phyloP scores from a whole-genome alignment of 2,888 invertebrate genomes.

The Hydropsyche betteni region DNA sequence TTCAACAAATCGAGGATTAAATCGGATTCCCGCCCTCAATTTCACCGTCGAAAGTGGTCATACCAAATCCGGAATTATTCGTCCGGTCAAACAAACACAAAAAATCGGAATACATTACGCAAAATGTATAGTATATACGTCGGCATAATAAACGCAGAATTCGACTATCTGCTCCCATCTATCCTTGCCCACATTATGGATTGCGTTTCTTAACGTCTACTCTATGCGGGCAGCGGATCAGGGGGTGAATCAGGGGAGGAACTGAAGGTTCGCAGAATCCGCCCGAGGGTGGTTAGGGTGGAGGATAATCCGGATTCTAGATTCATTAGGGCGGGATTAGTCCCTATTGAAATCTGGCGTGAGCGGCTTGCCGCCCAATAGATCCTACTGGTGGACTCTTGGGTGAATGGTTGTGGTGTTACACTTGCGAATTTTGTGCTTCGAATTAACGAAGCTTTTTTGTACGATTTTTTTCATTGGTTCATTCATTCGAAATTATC shows the following conservation, averaged over 20 bases:
- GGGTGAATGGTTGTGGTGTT: conserved; percentile 18
- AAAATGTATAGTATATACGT: too few relatives aligned
- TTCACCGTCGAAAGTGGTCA: not conserved
- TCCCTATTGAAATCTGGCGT: conserved; percentile 67
- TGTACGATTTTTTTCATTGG: too few relatives aligned
- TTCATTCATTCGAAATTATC: too few relatives aligned
- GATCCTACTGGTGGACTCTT: conserved; percentile 51
- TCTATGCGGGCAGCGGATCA: conserved; percentile 27
- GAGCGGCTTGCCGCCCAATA: conserved; percentile 55
- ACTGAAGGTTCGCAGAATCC: not conserved
- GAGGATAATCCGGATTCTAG: conserved; percentile 65
- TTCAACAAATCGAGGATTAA: not conserved
- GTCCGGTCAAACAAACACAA: not conserved
- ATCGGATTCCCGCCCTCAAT: not conserved
- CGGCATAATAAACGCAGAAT: not conserved
- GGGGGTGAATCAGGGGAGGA: not conserved
- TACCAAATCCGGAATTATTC: not conserved
- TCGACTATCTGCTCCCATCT: conserved; percentile 19
- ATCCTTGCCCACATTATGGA: conserved; percentile 36
- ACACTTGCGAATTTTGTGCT: not conserved
- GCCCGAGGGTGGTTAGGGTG: conserved; percentile 18
- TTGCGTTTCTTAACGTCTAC: conserved; percentile 38
- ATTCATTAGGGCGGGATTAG: conserved; percentile 69
- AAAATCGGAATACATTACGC: too few relatives aligned
- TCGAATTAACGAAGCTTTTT: too few relatives aligned